These are phyloP conservation scores for Arremon brunneinucha DNA, from an alignment of 2,797 vertebrate species.

Conservation along the genomic window DNA sequence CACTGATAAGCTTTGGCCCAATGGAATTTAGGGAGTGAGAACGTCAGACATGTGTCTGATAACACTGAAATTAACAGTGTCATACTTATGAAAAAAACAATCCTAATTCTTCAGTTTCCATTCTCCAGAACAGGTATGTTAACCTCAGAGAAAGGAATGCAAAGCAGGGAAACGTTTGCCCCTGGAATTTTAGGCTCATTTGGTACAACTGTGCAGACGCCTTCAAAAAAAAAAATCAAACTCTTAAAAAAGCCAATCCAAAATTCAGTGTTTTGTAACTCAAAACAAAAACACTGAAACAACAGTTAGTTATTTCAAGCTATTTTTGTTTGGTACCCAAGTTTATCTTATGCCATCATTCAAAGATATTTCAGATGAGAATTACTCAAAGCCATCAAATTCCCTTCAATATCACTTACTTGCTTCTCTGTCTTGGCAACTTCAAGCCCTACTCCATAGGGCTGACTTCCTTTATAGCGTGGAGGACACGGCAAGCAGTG, in stretches of 20 bases:
- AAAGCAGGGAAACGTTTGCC: not conserved
- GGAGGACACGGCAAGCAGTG: constrained; percentile 95
- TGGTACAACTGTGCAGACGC: not conserved
- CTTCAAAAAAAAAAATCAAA: not conserved
- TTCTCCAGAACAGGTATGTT: not conserved
- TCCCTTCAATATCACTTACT: constrained; percentile 68
- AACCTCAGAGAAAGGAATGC: not conserved
- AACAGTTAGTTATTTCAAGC: not conserved
- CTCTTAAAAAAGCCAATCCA: not conserved
- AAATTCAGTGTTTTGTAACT: not conserved
- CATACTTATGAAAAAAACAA: not conserved
- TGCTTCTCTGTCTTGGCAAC: constrained; percentile 88
- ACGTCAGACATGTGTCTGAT: not conserved
- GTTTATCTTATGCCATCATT: not conserved
- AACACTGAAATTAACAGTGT: not conserved
- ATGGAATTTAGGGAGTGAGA: not conserved
- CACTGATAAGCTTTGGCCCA: not conserved
- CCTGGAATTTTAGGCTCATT: not conserved
- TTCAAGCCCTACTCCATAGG: constrained; percentile 90
- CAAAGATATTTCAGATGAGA: not conserved
- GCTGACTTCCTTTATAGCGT: constrained; percentile 93
- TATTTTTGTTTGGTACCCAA: not conserved
- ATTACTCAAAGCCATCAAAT: not conserved
- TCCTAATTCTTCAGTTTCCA: not conserved
- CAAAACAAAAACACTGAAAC: not conserved